These are phyloP conservation scores for Atrichornis clamosus DNA, from an alignment of 2,113 vertebrate species.

Conservation along the genomic window DNA sequence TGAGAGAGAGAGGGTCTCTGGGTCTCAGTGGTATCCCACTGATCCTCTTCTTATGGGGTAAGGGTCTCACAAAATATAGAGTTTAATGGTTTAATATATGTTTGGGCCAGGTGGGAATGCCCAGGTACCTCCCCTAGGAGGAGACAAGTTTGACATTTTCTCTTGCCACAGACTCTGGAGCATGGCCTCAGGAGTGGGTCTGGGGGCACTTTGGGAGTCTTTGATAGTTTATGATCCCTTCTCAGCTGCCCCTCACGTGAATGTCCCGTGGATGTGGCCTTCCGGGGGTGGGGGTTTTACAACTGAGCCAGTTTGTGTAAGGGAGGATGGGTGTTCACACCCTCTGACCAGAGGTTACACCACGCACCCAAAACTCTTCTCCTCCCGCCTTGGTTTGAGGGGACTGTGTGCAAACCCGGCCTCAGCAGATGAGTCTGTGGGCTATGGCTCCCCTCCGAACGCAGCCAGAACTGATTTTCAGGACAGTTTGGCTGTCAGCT, in stretches of 20 bases:
- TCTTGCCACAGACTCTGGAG: background rate
- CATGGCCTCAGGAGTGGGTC: background rate
- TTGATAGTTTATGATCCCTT: background rate
- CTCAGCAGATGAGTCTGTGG: background rate
- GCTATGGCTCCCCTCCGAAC: background rate
- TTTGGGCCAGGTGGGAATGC: background rate
- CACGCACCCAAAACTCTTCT: background rate
- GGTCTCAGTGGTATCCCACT: accelerated
- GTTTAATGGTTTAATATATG: accelerated
- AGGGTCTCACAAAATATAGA: background rate
- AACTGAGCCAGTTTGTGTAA: background rate
- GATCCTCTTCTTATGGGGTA: accelerated
- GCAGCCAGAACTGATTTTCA: background rate
- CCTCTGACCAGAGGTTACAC: too few species aligned
- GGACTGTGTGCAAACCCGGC: background rate
- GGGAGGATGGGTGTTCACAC: background rate
- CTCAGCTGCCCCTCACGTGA: background rate
- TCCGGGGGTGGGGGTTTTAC: background rate
- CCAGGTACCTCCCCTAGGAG: background rate
- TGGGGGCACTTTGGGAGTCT: background rate
- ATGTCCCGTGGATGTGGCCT: background rate
- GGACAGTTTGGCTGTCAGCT: background rate
- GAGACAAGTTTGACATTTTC: background rate
- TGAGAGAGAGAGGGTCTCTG: background rate
- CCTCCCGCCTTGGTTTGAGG: background rate